Evolutionary conservation across 2,797 vertebrate species (phyloP).

Genomic region (Eurystomus glaucurus): DNA sequence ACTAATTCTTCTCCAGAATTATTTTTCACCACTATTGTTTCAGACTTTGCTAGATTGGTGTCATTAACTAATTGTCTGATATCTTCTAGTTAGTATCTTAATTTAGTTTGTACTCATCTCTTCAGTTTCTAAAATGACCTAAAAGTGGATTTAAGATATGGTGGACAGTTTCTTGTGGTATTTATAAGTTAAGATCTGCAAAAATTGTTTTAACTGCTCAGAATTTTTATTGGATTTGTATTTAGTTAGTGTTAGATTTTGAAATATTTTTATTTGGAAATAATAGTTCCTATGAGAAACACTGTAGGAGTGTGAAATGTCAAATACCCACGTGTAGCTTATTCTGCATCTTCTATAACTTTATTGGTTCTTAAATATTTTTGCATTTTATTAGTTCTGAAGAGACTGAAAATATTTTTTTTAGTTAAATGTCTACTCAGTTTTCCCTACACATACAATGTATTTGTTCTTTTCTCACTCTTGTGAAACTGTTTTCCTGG

Average conservation of each 20-base stretch:
- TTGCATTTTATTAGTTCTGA: not conserved
- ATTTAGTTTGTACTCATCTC: not conserved
- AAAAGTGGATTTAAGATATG: not conserved
- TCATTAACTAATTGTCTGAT: not conserved
- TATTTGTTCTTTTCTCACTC: not conserved
- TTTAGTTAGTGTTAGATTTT: not conserved
- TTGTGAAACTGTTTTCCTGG: not conserved
- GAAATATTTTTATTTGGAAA: not conserved
- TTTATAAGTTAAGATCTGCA: not conserved
- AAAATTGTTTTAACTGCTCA: not conserved
- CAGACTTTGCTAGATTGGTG: not conserved
- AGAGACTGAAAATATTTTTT: not conserved
- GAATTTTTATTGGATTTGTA: rapidly evolving
- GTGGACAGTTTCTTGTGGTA: not conserved
- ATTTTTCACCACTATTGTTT: not conserved
- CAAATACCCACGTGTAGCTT: rapidly evolving
- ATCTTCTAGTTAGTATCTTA: not conserved
- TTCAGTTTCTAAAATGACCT: not conserved
- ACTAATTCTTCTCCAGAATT: not conserved
- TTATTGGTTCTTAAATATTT: not conserved
- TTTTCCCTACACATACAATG: not conserved
- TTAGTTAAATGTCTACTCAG: not conserved
- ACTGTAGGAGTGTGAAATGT: not conserved
- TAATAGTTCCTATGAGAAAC: not conserved
- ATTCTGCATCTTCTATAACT: not conserved